phyloP scores from a whole-genome alignment of 2,888 invertebrate species.

The Dryococelus australis region DNA sequence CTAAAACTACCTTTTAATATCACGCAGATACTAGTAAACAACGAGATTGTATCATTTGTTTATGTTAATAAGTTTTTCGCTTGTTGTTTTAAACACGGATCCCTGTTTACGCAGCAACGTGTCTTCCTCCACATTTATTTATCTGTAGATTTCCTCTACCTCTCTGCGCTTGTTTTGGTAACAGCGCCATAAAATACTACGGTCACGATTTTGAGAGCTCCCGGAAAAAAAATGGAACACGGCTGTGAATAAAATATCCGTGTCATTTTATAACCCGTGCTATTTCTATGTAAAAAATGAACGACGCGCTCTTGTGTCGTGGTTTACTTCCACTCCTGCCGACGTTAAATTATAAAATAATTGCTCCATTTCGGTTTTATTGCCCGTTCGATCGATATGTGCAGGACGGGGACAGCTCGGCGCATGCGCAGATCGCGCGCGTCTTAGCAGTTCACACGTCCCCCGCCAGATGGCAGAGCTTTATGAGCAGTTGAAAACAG shows the following conservation, averaged over 20 bases:
- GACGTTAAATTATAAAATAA: slow-evolving; percentile 17
- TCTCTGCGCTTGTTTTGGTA: not conserved
- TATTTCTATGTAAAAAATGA: slow-evolving; percentile 10
- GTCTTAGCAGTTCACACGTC: slow-evolving; percentile 48
- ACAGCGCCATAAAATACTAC: not conserved
- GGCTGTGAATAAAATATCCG: not conserved
- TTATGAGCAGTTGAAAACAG: slow-evolving; percentile 37
- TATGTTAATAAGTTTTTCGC: too few species aligned
- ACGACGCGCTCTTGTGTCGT: not conserved
- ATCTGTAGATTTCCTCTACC: too few species aligned
- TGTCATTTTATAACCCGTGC: not conserved
- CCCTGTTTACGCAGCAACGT: too few species aligned
- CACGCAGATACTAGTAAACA: too few species aligned
- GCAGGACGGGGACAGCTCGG: too few species aligned
- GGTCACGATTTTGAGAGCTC: not conserved
- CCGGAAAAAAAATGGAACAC: not conserved
- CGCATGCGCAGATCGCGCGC: not conserved
- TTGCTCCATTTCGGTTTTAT: slow-evolving; percentile 32
- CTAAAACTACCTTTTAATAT: too few species aligned
- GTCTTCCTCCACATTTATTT: too few species aligned
- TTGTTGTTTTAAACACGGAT: too few species aligned
- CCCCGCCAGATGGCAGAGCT: slow-evolving; percentile 50
- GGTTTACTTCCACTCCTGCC: not conserved
- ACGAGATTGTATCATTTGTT: too few species aligned
- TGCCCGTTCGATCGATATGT: slow-evolving; percentile 33